Base-by-base conservation (phyloP, 1,140 invertebrate species). In the Chironomus tepperi region DNA sequence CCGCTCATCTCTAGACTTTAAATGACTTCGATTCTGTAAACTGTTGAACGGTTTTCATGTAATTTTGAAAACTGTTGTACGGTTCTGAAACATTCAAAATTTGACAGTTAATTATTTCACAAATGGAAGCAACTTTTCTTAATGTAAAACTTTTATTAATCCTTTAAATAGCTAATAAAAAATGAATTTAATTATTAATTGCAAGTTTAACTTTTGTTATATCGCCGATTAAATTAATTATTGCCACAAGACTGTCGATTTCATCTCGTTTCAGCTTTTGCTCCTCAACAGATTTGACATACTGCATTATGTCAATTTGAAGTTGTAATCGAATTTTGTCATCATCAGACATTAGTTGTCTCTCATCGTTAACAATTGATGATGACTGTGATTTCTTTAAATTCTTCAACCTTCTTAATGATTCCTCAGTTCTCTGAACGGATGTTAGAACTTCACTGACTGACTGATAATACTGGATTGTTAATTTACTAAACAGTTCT, bases 401-500 rank as follows among this genome's bases (percentile, higher is more conserved):
- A 84, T 93, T 94, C 81, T 97, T 96, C 74, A 98, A 84, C 77
- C 93, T 88, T 80, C 91, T 88, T 67, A 97, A 83, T 77, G 94
- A 97, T 80, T 97, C 95, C 81, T 98, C 96, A 77, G 96, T 98
- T 85, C 93, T 95, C 81, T 94, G 93, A 0, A 97, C 95, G 5
- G 95, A 96, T 47, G 89, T 93, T 74, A 98, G 84, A 5, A 98
- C 94, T 83, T 97, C 94, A 75, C 87, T 87, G 12, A 96, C 93
- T 76, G 90, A 88, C 76, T 84, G 87, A 77, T 87, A 89, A 84
- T 95, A 98, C 89, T 89, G 86, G 79, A 86, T 82, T 43, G 89
- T 91, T 77, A 92, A 84, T 18, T 84, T 84, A 75, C 87, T 87
- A 77, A 90, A 86, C 42, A 91, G 86, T 75, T 84, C 79, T 75